Conservation (phyloP, 2,113 vertebrate genomes). For the Archocentrus centrarchus region DNA sequence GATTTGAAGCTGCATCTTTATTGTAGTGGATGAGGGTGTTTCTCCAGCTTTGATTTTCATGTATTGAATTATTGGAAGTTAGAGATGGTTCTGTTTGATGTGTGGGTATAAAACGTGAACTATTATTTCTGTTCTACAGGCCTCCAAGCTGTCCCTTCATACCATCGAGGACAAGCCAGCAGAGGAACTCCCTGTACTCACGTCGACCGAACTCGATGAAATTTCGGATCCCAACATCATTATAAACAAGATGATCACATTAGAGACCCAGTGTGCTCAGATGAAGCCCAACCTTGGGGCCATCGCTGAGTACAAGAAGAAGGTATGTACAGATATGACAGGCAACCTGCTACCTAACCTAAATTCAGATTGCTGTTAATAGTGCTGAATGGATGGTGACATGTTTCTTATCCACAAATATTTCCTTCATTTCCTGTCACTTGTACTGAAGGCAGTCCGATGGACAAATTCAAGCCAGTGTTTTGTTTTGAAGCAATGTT, state of each 20-base stretch:
- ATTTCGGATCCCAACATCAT: constrained; percentile 84
- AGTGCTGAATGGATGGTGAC: neutral
- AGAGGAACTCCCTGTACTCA: constrained; percentile 82
- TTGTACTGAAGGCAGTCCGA: too few species aligned
- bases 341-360: neutral
- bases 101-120: neutral
- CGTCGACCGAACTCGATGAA: constrained; percentile 81
- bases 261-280: constrained; percentile 88
- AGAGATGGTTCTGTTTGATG: too few species aligned
- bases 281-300: constrained; percentile 93
- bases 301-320: constrained; percentile 91
- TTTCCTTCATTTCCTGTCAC: too few species aligned
- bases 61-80: neutral
- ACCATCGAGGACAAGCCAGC: constrained; percentile 81
- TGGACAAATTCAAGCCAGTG: too few species aligned
- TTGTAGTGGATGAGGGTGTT: too few species aligned
- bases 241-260: constrained; percentile 87
- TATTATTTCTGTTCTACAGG: constrained; percentile 72
- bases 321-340: constrained; percentile 77
- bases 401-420: neutral
- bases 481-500: neutral
- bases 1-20: too few species aligned
- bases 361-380: neutral
- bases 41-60: neutral
- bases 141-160: constrained; percentile 87